A percentile compares a stretch with the other conserved stretches of the same genome.
These are phyloP conservation scores for Carlito syrichta DNA, from an alignment of 2,113 vertebrate genomes.

Conservation along the genomic window DNA sequence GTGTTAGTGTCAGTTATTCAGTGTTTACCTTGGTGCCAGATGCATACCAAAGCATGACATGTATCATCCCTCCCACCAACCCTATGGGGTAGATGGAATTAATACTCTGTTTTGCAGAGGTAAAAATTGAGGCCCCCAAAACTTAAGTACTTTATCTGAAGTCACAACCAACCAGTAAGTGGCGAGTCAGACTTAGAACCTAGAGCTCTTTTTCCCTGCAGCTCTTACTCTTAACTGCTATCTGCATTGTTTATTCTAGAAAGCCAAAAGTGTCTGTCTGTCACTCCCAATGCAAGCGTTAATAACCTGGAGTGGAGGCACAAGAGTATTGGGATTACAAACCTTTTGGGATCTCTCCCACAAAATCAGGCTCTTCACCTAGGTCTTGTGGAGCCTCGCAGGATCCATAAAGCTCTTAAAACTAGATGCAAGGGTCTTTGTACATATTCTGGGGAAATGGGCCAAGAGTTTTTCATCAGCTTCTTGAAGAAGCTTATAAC, in stretches of 20 bases:
- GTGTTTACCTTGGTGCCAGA: neutral
- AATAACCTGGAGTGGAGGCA: neutral
- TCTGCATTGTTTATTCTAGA: neutral
- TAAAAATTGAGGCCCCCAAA: neutral
- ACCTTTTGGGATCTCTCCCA: neutral
- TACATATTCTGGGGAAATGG: neutral
- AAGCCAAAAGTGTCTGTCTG: neutral
- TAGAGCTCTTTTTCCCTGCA: neutral
- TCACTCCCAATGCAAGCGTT: neutral
- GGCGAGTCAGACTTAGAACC: neutral
- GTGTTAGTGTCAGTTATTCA: neutral
- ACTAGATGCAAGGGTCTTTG: neutral
- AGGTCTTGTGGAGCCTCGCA: neutral
- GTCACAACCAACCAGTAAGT: neutral
- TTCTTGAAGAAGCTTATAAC: slow-evolving; percentile 19
- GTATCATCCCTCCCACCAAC: neutral
- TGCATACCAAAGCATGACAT: neutral
- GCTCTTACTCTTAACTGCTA: neutral
- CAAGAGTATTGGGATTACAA: neutral
- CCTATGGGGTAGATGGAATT: neutral
- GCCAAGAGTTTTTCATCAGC: neutral
- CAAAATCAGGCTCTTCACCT: neutral
- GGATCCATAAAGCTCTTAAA: neutral
- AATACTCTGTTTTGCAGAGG: neutral
- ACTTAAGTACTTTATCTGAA: neutral